Evolutionary conservation across 2,797 vertebrate species (phyloP).

Genomic region (Tragopan temminckii): DNA sequence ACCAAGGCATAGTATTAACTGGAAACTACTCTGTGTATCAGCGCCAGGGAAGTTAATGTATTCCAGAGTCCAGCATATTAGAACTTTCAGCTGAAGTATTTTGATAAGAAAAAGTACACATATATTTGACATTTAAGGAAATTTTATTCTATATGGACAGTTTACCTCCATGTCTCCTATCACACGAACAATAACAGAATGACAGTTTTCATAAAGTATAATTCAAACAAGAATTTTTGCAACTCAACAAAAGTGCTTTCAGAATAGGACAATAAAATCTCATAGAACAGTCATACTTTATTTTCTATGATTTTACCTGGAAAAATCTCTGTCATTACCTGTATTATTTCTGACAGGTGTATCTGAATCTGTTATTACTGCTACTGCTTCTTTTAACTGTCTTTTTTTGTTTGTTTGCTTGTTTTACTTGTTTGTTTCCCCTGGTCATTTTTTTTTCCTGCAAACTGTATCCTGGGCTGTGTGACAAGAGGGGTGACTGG

Average conservation of each 20-base stretch:
- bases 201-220: accelerated
- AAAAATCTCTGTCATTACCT: not conserved
- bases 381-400: not conserved
- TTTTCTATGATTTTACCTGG: not conserved
- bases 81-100: not conserved
- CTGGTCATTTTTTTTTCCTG: not conserved
- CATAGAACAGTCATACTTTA: not conserved
- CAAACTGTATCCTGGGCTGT: no score
- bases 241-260: not conserved
- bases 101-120: not conserved
- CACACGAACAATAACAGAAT: accelerated
- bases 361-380: not conserved
- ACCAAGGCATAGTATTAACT: not conserved
- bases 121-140: not conserved
- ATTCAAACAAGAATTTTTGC: accelerated
- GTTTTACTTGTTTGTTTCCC: not conserved
- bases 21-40: not conserved
- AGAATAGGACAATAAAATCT: not conserved
- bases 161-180: accelerated
- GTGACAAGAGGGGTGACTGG: no score
- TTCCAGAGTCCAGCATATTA: not conserved
- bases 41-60: not conserved
- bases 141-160: accelerated
- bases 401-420: not conserved
- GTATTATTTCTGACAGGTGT: not conserved